Base-by-base conservation (phyloP, 2,888 invertebrate genomes). In the Stenodera caucasica region DNA sequence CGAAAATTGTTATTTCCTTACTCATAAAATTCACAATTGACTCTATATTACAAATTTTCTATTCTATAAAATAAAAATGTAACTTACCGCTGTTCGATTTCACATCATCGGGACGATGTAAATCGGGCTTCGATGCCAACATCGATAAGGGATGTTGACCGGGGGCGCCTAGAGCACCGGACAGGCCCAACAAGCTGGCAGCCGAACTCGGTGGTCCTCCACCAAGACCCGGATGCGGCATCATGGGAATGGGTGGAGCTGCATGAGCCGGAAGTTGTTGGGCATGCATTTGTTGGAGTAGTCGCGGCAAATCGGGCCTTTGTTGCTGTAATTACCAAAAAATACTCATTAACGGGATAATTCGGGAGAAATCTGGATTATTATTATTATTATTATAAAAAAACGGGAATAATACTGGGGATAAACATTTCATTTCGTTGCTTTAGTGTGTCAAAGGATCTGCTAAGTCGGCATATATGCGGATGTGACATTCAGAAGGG, bases 231-330 rank as follows among this genome's bases (percentile, higher is more conserved):
- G 88, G 88, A 80, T 88, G 88, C 45, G 87, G 87, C 81, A 87
- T 86, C 82, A 91, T 87, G 51, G 87, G 87, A 64, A 86, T 81
- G n/a, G 90, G 89, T 45, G 90, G 89, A 55, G 91, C 90, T 50
- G 88, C 87, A 62, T 89, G 89, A 60, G 88, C 84, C 15, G 84
- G 84, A 69, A 92, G 90, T 81, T 93, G 94, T 73, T 94, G 94
- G 33, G 93, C 94, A 80, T 95, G 95, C 92, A 95, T 94, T 82
- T 95, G 95, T 82, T 95, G 95, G 81, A 94, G 84, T 66, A 90
- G 81, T 80, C 92, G 85, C 32, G 92, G 92, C 72, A 92, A 82
- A 80, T 92, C 92, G 60, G 91, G 90, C 81, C 92, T 85, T 83
- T 92, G 92, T 88, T 92, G 92, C 91, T 92, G 86, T 61, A 85